Conservation (phyloP, 2,113 vertebrate species). For the Gobio gobio region DNA sequence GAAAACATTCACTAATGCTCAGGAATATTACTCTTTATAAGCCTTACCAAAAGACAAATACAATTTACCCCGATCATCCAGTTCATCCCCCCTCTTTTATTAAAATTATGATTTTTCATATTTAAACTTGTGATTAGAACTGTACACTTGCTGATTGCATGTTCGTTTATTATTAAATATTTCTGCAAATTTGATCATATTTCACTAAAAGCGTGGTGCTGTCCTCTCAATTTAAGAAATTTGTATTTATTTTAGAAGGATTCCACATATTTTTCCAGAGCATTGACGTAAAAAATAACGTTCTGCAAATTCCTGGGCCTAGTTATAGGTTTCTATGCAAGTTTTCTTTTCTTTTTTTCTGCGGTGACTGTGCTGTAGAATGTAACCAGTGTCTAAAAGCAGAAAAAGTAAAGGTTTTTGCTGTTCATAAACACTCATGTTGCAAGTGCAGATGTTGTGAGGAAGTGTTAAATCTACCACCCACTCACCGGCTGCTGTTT, state of each 20-base stretch:
- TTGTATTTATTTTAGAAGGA: background rate
- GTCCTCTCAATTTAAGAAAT: background rate
- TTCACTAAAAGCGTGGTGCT: background rate
- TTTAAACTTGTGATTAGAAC: background rate
- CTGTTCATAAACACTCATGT: conserved; percentile 27
- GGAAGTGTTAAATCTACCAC: conserved; percentile 53
- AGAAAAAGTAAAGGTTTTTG: background rate
- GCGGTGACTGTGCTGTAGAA: background rate
- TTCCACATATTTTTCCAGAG: background rate
- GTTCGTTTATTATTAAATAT: background rate
- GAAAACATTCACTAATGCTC: too few species aligned
- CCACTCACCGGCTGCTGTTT: conserved; percentile 53
- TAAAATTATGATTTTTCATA: background rate
- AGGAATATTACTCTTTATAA: too few species aligned
- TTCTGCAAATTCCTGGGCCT: too few species aligned
- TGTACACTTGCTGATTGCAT: background rate
- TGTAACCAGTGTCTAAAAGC: background rate
- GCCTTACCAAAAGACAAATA: background rate
- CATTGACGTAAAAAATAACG: background rate
- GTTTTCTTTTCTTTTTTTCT: background rate
- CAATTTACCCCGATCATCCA: background rate
- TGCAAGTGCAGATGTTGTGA: conserved; percentile 63
- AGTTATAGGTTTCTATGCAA: too few species aligned
- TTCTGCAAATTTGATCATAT: background rate
- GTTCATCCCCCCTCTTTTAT: background rate